Base-by-base conservation (phyloP, 1,140 invertebrate genomes). In the Lasioglossum baleicum region DNA sequence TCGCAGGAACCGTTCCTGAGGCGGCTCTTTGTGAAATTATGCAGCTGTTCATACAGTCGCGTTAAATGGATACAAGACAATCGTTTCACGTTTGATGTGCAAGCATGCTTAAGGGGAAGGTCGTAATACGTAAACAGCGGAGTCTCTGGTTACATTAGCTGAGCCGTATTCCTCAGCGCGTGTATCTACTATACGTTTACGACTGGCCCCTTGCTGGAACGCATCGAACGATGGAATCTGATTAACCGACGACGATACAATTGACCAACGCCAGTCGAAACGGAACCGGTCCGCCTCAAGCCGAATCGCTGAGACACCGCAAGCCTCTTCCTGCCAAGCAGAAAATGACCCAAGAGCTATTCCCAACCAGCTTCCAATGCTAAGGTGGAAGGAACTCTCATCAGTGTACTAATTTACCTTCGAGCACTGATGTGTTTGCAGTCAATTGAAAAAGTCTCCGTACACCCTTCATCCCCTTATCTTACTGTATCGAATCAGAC, bases 41-140 rank as follows among this genome's bases (percentile, higher is more conserved):
- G 51, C 76, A 66, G 70, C 51, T 73, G 76, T 65, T 79, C 61
- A 61, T 73, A 79, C 69, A 56, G 20, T 73, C 69, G 69, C 44
- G 76, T 73, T 76, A 76, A 69, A 76, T 60, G 74, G 73, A 17
- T 69, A 76, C 74, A 76, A 76, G 74, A 76, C 74, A 76, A 69
- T 76, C 74, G 65, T 76, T 76, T 76, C 74, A 61, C 74, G 66
- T 76, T 76, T 61, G 65, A n/a, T 22, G 65, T 61, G 56, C 48
- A 76, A 76, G 67, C 74, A 69, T 22, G 74, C 65, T 76, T 76
- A 76, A 51, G 17, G 51, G 44, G 56, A 10, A 48, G 48, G 35
- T 66, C 61, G 31, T 76, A 76, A 76, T 76, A 69, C 56, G 74
- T 76, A 76, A 68, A 76, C 65, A 76, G 53, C 40, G 10, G n/a